Evolutionary conservation across 2,888 invertebrate genomes (phyloP).

Genomic region (Caenorhabditis becei): DNA sequence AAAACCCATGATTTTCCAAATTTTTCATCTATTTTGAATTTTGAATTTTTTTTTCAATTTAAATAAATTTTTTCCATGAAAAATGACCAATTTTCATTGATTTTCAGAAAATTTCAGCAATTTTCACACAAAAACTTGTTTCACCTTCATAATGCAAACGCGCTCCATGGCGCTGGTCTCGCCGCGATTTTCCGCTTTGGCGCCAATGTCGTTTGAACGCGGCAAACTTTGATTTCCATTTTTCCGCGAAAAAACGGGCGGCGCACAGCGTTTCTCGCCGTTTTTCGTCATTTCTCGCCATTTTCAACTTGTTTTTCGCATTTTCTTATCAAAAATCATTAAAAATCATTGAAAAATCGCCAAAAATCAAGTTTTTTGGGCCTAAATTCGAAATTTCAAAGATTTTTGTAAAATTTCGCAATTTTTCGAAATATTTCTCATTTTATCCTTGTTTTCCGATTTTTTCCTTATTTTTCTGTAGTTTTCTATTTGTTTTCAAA

Average conservation of each 20-base stretch:
- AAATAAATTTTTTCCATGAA: not conserved
- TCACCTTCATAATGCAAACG: not conserved
- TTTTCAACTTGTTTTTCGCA: not conserved
- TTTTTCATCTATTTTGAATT: not conserved
- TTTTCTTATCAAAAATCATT: too few relatives aligned
- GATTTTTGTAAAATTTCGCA: not conserved
- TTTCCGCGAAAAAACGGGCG: slow-evolving; percentile 2
- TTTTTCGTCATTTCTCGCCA: not conserved
- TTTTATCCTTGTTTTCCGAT: not conserved
- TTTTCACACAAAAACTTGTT: not conserved
- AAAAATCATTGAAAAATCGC: too few relatives aligned
- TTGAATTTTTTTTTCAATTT: too few relatives aligned
- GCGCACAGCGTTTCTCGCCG: not conserved
- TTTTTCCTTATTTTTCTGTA: too few relatives aligned
- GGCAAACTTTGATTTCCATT: slow-evolving; percentile 12
- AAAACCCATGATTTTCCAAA: slow-evolving; percentile 40
- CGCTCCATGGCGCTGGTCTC: slow-evolving; percentile 39
- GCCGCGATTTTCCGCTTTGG: slow-evolving; percentile 31
- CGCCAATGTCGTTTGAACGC: slow-evolving; percentile 46
- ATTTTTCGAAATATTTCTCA: not conserved
- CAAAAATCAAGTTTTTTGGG: too few relatives aligned
- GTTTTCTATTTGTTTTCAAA: too few relatives aligned
- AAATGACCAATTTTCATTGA: not conserved
- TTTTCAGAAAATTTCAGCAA: not conserved
- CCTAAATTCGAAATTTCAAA: not conserved